Evolutionary conservation across 2,888 invertebrate genomes (phyloP).

Genomic region (Erannis defoliaria): DNA sequence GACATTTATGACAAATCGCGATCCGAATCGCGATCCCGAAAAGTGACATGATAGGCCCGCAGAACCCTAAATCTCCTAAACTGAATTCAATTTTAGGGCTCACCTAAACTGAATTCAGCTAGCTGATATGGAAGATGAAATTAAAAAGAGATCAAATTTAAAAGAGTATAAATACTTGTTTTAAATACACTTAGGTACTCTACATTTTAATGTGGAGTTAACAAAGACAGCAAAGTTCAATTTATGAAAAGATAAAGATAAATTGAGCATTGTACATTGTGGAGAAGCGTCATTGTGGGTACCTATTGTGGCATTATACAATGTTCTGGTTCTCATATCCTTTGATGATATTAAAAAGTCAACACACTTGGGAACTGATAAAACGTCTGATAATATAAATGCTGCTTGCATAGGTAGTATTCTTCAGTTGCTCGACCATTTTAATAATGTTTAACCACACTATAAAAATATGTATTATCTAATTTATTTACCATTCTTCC

Average conservation of each 20-base stretch:
- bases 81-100: too few relatives aligned
- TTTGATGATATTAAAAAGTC: constrained; percentile 24
- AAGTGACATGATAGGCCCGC: too few relatives aligned
- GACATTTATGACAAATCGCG: too few relatives aligned
- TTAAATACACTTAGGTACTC: neutral
- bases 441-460: neutral
- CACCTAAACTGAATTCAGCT: too few relatives aligned
- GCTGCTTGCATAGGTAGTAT: neutral
- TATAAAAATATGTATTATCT: too few relatives aligned
- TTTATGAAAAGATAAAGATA: constrained; percentile 26
- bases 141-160: too few relatives aligned
- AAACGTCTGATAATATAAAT: constrained; percentile 14
- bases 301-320: constrained; percentile 15
- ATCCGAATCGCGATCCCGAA: too few relatives aligned
- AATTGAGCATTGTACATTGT: constrained; percentile 34
- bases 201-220: constrained; percentile 10
- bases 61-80: too few relatives aligned
- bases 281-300: constrained; percentile 17
- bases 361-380: constrained; percentile 13
- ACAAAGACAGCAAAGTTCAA: constrained; percentile 26
- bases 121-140: too few relatives aligned
- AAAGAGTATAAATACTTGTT: too few relatives aligned
- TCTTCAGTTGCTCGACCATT: neutral
- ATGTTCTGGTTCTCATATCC: constrained; percentile 28
- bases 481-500: too few relatives aligned